Evolutionary conservation across 1,140 invertebrate genomes (phyloP).

Genomic region (Palaemon carinicauda): DNA sequence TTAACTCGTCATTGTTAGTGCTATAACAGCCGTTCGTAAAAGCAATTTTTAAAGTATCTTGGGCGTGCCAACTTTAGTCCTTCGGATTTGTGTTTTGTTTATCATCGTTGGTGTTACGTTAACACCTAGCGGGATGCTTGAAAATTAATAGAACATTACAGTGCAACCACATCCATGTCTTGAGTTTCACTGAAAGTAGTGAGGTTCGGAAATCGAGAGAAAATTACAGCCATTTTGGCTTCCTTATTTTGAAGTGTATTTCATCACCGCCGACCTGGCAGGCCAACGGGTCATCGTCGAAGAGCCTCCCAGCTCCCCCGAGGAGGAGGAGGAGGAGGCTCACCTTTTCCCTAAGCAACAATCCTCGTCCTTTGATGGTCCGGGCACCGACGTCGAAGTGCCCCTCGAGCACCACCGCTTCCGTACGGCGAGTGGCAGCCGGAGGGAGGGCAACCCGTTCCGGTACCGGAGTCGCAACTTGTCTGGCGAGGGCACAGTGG

Average conservation of each 20-base stretch:
- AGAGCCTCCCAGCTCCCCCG: conserved; percentile 21
- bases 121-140: too few relatives aligned
- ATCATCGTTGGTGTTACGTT: too few relatives aligned
- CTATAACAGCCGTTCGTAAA: too few relatives aligned
- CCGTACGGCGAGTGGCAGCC: neutral
- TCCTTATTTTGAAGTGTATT: neutral
- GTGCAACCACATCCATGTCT: too few relatives aligned
- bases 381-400: neutral
- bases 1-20: too few relatives aligned
- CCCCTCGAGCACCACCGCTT: neutral
- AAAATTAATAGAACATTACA: too few relatives aligned
- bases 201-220: too few relatives aligned
- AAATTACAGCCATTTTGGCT: too few relatives aligned
- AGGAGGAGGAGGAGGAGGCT: conserved; percentile 2
- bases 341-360: neutral
- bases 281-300: conserved; percentile 28
- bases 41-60: too few relatives aligned
- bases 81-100: too few relatives aligned
- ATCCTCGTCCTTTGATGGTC: neutral
- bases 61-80: too few relatives aligned
- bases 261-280: neutral
- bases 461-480: neutral
- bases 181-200: too few relatives aligned
- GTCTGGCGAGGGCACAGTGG: neutral
- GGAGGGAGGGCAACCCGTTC: conserved; percentile 11